Base-by-base conservation (phyloP, 2,888 invertebrate genomes). In the Acrocyrtus sp. region DNA sequence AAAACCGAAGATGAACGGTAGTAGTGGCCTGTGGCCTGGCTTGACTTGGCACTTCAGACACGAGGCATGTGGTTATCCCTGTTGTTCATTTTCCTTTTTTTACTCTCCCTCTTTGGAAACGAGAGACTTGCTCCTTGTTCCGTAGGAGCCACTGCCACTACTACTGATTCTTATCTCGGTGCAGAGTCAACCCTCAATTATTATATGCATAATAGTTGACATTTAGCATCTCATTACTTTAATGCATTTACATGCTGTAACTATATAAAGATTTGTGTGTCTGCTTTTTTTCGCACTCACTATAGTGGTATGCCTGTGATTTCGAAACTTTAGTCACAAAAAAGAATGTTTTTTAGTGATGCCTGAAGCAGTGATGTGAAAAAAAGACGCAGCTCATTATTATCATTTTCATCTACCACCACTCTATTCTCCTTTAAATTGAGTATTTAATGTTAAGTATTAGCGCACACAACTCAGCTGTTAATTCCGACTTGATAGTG, bases 221-320 rank as follows among this genome's bases (percentile, higher is more conserved):
- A 69, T 69, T 69, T 69, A 61, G 62, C 69, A 62, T 69, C 68
- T 68, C 68, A 68, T 68, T 68, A 61, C 61, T 53, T 53, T 68
- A 68, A 68, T 68, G 58, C 61, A 61, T 54, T 68, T 68, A 58
- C 51, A 26, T 58, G n/a, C n/a, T n/a, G 48, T 50, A 60, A 24
- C n/a, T 57, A 22, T 41, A 24, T 60, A 19, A 29, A 47, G 8
- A 47, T 17, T 47, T 47, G 17, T 45, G 45, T 47, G 47, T 47
- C 19, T 47, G n/a, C n/a, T n/a, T n/a, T n/a, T n/a, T n/a, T n/a
- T n/a, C n/a, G n/a, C n/a, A n/a, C n/a, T n/a, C n/a, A n/a, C n/a
- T n/a, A n/a, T n/a, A n/a, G n/a, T n/a, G n/a, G n/a, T n/a, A n/a
- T n/a, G n/a, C n/a, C n/a, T n/a, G n/a, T n/a, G n/a, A n/a, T n/a